These are phyloP conservation scores for Trichomycterus rosablanca DNA, from an alignment of 2,113 vertebrate genomes.

Conservation along the genomic window DNA sequence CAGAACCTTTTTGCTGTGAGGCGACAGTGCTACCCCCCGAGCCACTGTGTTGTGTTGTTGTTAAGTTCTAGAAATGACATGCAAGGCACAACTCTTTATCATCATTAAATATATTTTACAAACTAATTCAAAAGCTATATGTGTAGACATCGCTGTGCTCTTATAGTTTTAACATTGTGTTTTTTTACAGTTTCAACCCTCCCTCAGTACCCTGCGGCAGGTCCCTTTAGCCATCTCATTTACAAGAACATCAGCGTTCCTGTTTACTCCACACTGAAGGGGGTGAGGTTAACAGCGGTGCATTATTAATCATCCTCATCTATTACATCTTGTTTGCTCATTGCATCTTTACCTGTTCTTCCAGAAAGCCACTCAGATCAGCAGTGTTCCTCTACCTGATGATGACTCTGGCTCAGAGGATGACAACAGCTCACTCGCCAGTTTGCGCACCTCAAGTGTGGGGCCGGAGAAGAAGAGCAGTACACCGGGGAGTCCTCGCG, in stretches of 20 bases:
- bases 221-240: slow-evolving; percentile 74
- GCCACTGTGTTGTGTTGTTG: too few species aligned
- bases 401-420: slow-evolving; percentile 86
- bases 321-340: too few species aligned
- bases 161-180: too few species aligned
- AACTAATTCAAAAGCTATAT: too few species aligned
- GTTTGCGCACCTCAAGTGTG: slow-evolving; percentile 73
- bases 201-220: slow-evolving; percentile 61
- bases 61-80: too few species aligned
- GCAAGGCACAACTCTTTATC: too few species aligned
- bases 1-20: too few species aligned
- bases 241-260: slow-evolving; percentile 82
- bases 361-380: slow-evolving; percentile 86
- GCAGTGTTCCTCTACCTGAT: slow-evolving; percentile 77
- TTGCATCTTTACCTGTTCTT: slow-evolving; percentile 16
- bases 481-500: slow-evolving; percentile 78
- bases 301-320: not conserved
- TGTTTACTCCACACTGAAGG: slow-evolving; percentile 83
- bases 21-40: too few species aligned
- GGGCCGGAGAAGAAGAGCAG: slow-evolving; percentile 74
- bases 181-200: slow-evolving; percentile 65
- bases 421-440: slow-evolving; percentile 80
- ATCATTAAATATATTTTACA: too few species aligned
- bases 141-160: too few species aligned
- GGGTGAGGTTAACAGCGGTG: slow-evolving; percentile 64